Conservation (phyloP, 1,140 invertebrate genomes). For the Cydia splendana region DNA sequence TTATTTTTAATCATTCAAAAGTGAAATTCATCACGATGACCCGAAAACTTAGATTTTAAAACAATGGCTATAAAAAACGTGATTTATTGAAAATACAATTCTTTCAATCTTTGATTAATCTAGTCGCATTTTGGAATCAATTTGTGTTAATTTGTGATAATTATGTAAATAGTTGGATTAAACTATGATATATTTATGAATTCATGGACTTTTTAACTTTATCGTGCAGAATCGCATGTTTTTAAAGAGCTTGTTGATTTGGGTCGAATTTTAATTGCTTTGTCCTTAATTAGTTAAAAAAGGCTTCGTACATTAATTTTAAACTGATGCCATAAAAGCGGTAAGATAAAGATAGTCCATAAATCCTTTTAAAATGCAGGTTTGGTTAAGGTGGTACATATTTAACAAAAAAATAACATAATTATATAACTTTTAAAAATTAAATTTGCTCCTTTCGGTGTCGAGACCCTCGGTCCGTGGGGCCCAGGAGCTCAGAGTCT, state of each 20-base stretch:
- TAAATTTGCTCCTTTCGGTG: no score
- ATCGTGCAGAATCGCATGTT: not conserved
- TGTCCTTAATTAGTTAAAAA: not conserved
- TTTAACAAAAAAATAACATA: not conserved
- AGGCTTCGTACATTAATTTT: slow-evolving; percentile 1
- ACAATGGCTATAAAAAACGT: not conserved
- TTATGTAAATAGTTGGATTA: slow-evolving; percentile 10
- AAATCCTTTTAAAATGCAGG: not conserved
- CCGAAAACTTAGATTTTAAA: slow-evolving; percentile 1
- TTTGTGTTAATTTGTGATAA: slow-evolving; percentile 18
- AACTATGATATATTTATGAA: slow-evolving; percentile 11
- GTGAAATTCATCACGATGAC: slow-evolving; percentile 19
- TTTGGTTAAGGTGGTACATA: not conserved
- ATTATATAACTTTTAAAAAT: no score
- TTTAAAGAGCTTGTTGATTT: slow-evolving; percentile 4
- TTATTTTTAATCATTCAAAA: slow-evolving; percentile 8
- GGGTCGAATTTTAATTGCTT: not conserved
- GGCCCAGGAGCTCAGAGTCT: no score
- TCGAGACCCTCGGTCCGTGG: no score
- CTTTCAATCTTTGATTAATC: not conserved
- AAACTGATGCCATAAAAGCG: not conserved
- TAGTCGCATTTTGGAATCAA: slow-evolving; percentile 5
- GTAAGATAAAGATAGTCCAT: not conserved
- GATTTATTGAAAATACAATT: not conserved
- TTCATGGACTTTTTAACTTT: not conserved